A percentile compares a stretch with the other conserved stretches of the same genome.
These are phyloP conservation scores for Agrilus mali DNA, from an alignment of 2,888 invertebrate species.

Conservation along the genomic window DNA sequence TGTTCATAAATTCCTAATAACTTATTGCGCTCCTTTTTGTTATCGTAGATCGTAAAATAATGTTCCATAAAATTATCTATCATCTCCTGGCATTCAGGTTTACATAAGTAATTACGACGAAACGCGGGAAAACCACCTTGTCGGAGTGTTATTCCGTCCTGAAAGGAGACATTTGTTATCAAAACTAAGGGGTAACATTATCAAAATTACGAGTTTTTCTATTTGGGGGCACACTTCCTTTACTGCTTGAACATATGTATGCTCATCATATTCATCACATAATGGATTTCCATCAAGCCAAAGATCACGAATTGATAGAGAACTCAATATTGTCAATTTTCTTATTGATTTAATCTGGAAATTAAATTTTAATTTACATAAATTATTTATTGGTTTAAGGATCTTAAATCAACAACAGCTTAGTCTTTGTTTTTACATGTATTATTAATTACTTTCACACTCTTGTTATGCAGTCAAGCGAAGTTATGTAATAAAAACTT, in stretches of 20 bases:
- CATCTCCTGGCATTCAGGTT: slow-evolving; percentile 34
- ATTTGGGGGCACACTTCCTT: slow-evolving; percentile 41
- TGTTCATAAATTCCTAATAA: slow-evolving; percentile 50
- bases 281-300: slow-evolving; percentile 58
- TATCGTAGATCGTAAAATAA: slow-evolving; percentile 54
- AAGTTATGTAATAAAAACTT: too few relatives aligned
- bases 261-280: slow-evolving; percentile 48
- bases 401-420: too few relatives aligned
- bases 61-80: slow-evolving; percentile 52
- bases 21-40: slow-evolving; percentile 36
- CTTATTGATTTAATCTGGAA: slow-evolving; percentile 20
- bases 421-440: too few relatives aligned
- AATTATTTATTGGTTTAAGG: too few relatives aligned
- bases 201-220: slow-evolving; percentile 35
- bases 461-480: too few relatives aligned
- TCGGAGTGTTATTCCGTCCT: slow-evolving; percentile 40
- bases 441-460: too few relatives aligned
- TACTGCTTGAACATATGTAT: slow-evolving; percentile 44
- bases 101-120: slow-evolving; percentile 40
- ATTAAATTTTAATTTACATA: too few relatives aligned
- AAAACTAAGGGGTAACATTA: background rate
- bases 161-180: slow-evolving; percentile 8
- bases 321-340: slow-evolving; percentile 18
- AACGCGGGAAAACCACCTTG: slow-evolving; percentile 34
- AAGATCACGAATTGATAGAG: slow-evolving; percentile 29